These are phyloP conservation scores for Brachionus calyciflorus DNA, from an alignment of 1,140 invertebrate genomes.

Conservation along the genomic window DNA sequence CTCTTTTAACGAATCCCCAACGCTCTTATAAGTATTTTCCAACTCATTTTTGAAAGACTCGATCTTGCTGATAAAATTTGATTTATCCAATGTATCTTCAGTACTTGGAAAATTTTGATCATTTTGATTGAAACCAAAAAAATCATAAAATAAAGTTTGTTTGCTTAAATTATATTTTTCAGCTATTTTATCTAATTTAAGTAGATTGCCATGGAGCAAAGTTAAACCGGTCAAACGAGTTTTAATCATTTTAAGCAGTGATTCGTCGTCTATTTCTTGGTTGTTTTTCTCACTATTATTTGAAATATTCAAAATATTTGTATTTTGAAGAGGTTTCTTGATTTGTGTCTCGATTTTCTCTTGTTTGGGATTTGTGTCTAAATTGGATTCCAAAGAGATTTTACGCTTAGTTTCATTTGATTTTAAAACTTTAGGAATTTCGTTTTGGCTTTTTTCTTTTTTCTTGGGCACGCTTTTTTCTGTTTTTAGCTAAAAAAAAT, in stretches of 20 bases:
- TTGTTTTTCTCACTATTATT: not conserved
- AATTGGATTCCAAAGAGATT: not conserved
- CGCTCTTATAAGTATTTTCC: not conserved
- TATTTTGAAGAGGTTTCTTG: not conserved
- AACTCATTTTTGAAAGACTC: conserved; percentile 1
- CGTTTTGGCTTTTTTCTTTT: too few species aligned
- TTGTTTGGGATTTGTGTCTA: not conserved
- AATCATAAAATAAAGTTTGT: not conserved
- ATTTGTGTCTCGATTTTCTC: too few species aligned
- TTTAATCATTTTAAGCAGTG: not conserved
- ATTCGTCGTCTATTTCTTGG: not conserved
- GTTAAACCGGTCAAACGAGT: not conserved
- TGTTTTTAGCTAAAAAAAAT: too few species aligned
- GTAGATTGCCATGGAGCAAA: not conserved
- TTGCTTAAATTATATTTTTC: conserved; percentile 7
- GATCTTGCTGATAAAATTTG: not conserved
- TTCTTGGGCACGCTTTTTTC: too few species aligned
- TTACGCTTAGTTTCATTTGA: too few species aligned
- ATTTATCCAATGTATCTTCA: not conserved
- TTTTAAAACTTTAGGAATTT: too few species aligned
- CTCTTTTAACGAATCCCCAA: not conserved
- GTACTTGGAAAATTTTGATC: not conserved
- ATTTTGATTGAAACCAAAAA: conserved; percentile 31
- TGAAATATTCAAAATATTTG: not conserved
- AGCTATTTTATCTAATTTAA: not conserved